phyloP scores from a whole-genome alignment of 2,888 invertebrate genomes.

The Pheosia tremula region DNA sequence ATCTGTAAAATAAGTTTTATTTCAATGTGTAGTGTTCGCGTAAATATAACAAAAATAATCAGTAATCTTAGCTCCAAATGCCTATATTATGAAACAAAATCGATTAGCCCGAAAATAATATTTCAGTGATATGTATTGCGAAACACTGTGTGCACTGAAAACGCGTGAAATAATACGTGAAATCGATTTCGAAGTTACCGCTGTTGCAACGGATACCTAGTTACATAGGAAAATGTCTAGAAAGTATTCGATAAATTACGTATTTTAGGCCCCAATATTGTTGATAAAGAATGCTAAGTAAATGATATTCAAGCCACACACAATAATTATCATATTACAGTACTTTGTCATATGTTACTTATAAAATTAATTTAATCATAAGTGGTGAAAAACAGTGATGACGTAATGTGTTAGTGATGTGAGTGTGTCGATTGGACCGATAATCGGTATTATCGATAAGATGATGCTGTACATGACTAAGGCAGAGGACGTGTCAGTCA shows the following conservation, averaged over 20 bases:
- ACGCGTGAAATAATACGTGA: not conserved
- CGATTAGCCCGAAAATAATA: not conserved
- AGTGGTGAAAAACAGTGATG: not conserved
- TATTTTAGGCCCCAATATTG: not conserved
- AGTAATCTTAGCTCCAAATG: too few relatives aligned
- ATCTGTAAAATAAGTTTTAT: too few relatives aligned
- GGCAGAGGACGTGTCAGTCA: conserved; percentile 66
- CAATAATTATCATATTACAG: not conserved
- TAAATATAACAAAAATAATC: too few relatives aligned
- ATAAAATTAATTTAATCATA: conserved; percentile 16
- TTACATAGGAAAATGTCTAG: not conserved
- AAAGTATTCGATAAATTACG: not conserved
- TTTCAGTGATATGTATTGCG: not conserved
- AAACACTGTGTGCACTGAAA: not conserved
- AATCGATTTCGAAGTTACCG: not conserved
- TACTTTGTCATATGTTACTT: conserved; percentile 9
- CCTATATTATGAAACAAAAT: not conserved
- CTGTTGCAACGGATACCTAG: not conserved
- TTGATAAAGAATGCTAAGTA: not conserved
- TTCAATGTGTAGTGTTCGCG: too few relatives aligned
- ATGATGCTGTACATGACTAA: conserved; percentile 79
- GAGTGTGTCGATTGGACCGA: conserved; percentile 12
- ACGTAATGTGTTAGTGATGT: conserved; percentile 23
- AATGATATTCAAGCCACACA: not conserved
- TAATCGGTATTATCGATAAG: conserved; percentile 18